Evolutionary conservation across 2,113 vertebrate genomes (phyloP), one percentile per base, ranked within the genome.

Genomic region (Trinectes maculatus): DNA sequence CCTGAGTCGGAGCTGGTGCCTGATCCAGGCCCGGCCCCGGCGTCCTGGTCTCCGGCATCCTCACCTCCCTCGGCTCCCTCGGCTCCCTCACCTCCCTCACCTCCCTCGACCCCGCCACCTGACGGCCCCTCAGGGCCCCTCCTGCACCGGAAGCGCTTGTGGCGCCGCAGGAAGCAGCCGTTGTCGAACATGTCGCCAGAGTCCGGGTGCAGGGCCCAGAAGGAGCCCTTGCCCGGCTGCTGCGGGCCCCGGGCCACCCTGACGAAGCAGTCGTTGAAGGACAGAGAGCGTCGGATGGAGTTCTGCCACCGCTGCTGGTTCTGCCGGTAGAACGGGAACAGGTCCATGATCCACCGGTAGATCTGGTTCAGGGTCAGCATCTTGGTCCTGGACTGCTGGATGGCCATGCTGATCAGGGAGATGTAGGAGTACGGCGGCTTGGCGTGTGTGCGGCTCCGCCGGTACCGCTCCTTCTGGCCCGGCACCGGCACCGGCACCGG

Each of bases 221-320:
- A 98, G 37, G 96, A 98, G 67, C 96, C 96, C 48, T 98, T 98
- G 19, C 96, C 96, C 0, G 96, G 96, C 60, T 95, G 96, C 87
- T 98, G 96, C 0, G 96, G 96, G 0, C 95, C 94, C 44, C 96
- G 93, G 0, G 96, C 94, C 71, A 98, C 94, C 86, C 97, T 98
- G 70, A 98, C 92, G 84, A 98, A 98, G 79, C 96, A 98, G 85
- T 98, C 96, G 46, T 98, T 98, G 86, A 98, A 98, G 68, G 96
- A 98, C 1, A 98, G 92, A 3, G 96, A 98, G 87, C 97, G 96
- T 46, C 96, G 95, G 85, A 98, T 96, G 57, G 95, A 96, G 91
- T 98, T 98, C 90, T 98, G 96, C 96, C 96, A 98, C 54, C 96
- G 96, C 87, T 98, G 96, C 90, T 98, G 96, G 90, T 98, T 98